Percentiles rank a stretch among this genome's conserved stretches.
Evolutionary conservation across 2,113 vertebrate species (phyloP).

Genomic region (Ariopsis seemanni): DNA sequence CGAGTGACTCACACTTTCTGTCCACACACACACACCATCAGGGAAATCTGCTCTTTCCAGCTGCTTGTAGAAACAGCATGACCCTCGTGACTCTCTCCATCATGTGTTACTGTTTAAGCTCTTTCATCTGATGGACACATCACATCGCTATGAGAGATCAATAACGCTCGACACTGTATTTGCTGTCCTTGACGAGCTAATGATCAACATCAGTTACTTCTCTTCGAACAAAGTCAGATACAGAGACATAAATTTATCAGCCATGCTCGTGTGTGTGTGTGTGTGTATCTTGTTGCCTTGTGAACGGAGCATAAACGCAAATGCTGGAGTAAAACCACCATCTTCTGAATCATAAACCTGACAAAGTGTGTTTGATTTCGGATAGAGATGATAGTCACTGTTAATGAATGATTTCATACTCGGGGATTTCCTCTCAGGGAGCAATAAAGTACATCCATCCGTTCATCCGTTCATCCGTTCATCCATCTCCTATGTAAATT

Average conservation of each 20-base stretch:
- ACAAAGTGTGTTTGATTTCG: not conserved
- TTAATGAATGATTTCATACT: not conserved
- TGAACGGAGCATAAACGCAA: not conserved
- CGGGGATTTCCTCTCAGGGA: too few relatives aligned
- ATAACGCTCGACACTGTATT: not conserved
- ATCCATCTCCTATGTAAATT: not conserved
- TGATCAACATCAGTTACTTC: not conserved
- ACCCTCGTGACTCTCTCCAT: not conserved
- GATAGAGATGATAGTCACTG: not conserved
- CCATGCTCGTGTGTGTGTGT: not conserved
- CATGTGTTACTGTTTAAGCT: not conserved
- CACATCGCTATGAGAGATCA: not conserved
- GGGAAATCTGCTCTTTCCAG: slow-evolving; percentile 27
- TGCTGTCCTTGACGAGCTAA: not conserved
- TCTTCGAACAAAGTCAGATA: not conserved
- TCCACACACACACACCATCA: slow-evolving; percentile 20
- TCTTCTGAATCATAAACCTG: slow-evolving; percentile 9
- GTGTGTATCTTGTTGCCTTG: slow-evolving; percentile 15
- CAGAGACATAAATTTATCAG: not conserved
- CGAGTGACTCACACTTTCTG: slow-evolving; percentile 69
- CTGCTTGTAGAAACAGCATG: slow-evolving; percentile 22
- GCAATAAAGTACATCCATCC: not conserved
- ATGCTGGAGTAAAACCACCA: not conserved
- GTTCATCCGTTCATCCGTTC: not conserved
- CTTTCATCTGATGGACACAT: not conserved